Evolutionary conservation across 2,797 vertebrate genomes (phyloP), one percentile per base, ranked within the genome.

Genomic region (Hypotaenidia philippensis): DNA sequence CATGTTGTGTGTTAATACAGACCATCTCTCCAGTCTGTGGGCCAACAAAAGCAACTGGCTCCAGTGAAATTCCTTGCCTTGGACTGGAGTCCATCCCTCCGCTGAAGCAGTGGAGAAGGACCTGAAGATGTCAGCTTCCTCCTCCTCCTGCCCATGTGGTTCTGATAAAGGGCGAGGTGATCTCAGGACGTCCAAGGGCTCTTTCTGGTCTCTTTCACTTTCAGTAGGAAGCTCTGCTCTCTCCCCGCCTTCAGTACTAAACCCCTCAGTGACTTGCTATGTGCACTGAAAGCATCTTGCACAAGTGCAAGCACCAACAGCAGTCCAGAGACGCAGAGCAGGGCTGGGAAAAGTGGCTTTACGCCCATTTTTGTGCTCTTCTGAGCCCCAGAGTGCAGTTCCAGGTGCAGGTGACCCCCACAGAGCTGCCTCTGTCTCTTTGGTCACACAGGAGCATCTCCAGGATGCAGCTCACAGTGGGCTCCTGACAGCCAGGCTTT

Each of bases 1-100:
- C 66, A 88, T 38, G 83, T 13, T 63, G 68, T 90, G 85, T 77
- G 87, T 36, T 94, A 96, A 95, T 34, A 29, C 91, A 86, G 93
- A 79, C 87, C 94, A 91, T 94, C 85, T 50, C 88, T 14, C 55
- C 1, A 0, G 70, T 79, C 87, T 1, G 6, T 63, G 8, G 72
- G 94, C 92, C 94, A 96, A 90, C 36, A 56, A 86, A 90, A 94
- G 96, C 96, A 96, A 66, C 66, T 71, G 94, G 96, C 93, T 94
- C 85, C 10, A 47, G 74, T 14, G 12, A 53, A 88, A 49, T 57
- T 40, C 92, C 61, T 63, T 21, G 53, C 89, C 83, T 88, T 52
- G 25, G 85, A 57, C 87, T 75, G 65, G 89, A 72, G 79, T 59
- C 22, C 87, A 85, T 75, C 82, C 82, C 92, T 71, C 27, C 3